phyloP scores from a whole-genome alignment of 2,797 vertebrate species.

The Liparis tanakae region DNA sequence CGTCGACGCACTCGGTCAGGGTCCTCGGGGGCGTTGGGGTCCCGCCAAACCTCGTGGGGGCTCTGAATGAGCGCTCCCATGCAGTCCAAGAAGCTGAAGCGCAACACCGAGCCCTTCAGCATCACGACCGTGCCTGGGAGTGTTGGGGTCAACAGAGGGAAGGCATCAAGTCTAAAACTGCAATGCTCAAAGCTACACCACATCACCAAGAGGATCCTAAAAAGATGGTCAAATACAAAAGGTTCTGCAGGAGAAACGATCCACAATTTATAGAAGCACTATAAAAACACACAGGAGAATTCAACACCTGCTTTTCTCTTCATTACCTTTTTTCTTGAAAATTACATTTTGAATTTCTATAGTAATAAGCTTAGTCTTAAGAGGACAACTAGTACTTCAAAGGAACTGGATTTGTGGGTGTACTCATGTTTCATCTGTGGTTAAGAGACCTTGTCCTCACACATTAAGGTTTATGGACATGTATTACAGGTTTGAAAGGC shows the following conservation, averaged over 20 bases:
- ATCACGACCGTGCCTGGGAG: conserved; percentile 88
- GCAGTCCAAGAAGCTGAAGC: conserved; percentile 91
- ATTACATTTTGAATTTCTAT: conserved; percentile 37
- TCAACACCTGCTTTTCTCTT: conserved; percentile 14
- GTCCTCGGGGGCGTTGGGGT: conserved; percentile 88
- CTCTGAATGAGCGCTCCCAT: conserved; percentile 87
- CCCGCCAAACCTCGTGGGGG: conserved; percentile 94
- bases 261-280: conserved; percentile 1
- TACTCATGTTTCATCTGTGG: conserved; percentile 34
- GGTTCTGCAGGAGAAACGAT: neutral
- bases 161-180: conserved; percentile 2
- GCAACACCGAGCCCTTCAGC: conserved; percentile 93
- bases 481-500: conserved; percentile 26
- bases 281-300: conserved; percentile 7
- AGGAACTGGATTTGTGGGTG: conserved; percentile 16
- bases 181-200: neutral
- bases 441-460: conserved; percentile 18
- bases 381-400: conserved; percentile 49
- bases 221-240: neutral
- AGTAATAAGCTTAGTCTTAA: conserved; percentile 37
- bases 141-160: conserved; percentile 9
- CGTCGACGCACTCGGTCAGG: conserved; percentile 88
- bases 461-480: conserved; percentile 17
- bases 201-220: neutral
- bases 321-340: conserved; percentile 4